Evolutionary conservation across 2,888 invertebrate genomes (phyloP).

Genomic region (Aproaerema taeniolella): DNA sequence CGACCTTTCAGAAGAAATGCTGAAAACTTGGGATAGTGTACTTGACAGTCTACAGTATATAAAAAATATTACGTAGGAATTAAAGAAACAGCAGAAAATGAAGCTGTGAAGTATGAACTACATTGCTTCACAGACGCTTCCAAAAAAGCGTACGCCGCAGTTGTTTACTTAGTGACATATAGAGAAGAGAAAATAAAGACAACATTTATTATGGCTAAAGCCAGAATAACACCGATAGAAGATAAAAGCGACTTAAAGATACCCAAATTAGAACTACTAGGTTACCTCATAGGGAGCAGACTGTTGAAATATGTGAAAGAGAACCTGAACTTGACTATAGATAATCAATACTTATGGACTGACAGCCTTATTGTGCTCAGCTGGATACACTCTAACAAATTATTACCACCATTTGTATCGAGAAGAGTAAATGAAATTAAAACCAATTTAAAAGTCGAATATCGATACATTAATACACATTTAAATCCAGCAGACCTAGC

Average conservation of each 20-base stretch:
- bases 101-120: neutral
- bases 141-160: neutral
- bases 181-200: neutral
- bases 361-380: slow-evolving; percentile 9
- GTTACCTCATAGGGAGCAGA: slow-evolving; percentile 6
- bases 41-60: neutral
- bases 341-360: slow-evolving; percentile 8
- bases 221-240: slow-evolving; percentile 1
- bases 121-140: neutral
- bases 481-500: slow-evolving; percentile 14
- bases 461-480: slow-evolving; percentile 1
- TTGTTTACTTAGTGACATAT: no score
- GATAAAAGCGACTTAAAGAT: slow-evolving; percentile 3
- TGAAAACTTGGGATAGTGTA: neutral
- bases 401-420: slow-evolving; percentile 11
- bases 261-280: slow-evolving; percentile 10
- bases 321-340: neutral
- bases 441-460: neutral
- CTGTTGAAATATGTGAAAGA: neutral
- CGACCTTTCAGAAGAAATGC: neutral
- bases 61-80: neutral
- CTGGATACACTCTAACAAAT: slow-evolving; percentile 6
- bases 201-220: slow-evolving; percentile 6
- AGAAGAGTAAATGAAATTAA: slow-evolving; percentile 11
- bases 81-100: neutral